Evolutionary conservation across 2,797 vertebrate genomes (phyloP).

Genomic region (Merluccius polli): DNA sequence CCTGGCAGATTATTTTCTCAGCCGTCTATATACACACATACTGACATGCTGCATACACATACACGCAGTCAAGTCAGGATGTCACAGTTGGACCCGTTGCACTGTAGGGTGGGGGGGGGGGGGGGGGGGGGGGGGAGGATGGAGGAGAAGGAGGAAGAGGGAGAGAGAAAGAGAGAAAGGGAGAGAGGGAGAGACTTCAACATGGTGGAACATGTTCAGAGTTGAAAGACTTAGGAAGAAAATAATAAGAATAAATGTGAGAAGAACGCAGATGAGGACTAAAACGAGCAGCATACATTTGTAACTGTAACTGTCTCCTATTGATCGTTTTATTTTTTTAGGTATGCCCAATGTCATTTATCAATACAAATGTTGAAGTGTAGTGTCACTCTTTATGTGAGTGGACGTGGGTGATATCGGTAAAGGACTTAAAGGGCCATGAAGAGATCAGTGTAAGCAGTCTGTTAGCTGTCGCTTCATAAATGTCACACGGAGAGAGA

Average conservation of each 20-base stretch:
- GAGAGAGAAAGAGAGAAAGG: not conserved
- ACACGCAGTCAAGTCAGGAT: constrained; percentile 25
- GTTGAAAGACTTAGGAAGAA: no score
- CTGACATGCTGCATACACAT: constrained; percentile 6
- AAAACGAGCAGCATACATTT: not conserved
- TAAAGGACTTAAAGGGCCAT: constrained; percentile 22
- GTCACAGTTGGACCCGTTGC: constrained; percentile 40
- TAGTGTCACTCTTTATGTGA: not conserved
- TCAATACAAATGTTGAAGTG: not conserved
- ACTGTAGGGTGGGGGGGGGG: constrained; percentile 19
- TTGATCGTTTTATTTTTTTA: not conserved
- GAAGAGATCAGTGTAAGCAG: constrained; percentile 47
- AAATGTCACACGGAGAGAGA: constrained; percentile 61
- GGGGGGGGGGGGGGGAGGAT: constrained; percentile 3
- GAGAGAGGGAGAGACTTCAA: not conserved
- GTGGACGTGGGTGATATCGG: constrained; percentile 26
- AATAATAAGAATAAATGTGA: not conserved
- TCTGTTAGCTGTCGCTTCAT: constrained; percentile 61
- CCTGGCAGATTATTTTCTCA: constrained; percentile 42
- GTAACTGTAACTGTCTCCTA: not conserved
- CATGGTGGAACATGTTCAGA: not conserved
- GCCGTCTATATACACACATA: constrained; percentile 33
- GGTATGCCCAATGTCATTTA: not conserved
- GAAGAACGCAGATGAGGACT: not conserved
- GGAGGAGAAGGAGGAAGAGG: not conserved